Evolutionary conservation across 2,113 vertebrate species (phyloP).

Genomic region (Calyptomena viridis): DNA sequence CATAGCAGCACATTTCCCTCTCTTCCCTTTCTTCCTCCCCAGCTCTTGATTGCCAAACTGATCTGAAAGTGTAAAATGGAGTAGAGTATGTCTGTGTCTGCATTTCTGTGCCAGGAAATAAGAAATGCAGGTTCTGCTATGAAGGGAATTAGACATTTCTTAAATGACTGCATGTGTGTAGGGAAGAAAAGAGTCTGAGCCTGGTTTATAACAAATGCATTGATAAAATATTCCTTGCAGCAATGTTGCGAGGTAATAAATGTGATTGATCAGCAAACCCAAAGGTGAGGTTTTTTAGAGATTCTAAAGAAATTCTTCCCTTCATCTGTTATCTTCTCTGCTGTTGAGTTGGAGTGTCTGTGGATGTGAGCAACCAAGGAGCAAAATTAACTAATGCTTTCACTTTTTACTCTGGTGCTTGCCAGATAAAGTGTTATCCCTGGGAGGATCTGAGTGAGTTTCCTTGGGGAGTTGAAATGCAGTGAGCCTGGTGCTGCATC

Average conservation of each 20-base stretch:
- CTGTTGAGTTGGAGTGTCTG: slow-evolving; percentile 45
- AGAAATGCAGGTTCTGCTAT: slow-evolving; percentile 22
- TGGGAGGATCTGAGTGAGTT: slow-evolving; percentile 63
- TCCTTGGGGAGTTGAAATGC: slow-evolving; percentile 71
- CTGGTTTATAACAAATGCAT: background rate
- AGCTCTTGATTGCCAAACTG: slow-evolving; percentile 36
- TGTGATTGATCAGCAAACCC: background rate
- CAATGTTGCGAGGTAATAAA: background rate
- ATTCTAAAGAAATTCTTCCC: slow-evolving; percentile 10
- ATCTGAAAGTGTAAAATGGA: slow-evolving; percentile 52
- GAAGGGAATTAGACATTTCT: background rate
- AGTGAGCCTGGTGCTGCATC: slow-evolving; percentile 64
- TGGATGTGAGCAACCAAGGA: slow-evolving; percentile 43
- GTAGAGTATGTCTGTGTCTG: background rate
- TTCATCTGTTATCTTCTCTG: slow-evolving; percentile 14
- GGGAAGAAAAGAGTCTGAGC: background rate
- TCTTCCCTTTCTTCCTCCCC: background rate
- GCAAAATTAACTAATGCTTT: slow-evolving; percentile 63
- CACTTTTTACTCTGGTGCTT: slow-evolving; percentile 63
- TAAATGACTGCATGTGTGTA: background rate
- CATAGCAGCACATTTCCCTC: background rate
- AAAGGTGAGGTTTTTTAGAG: background rate
- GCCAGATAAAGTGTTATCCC: slow-evolving; percentile 63
- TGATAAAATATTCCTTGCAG: slow-evolving; percentile 45
- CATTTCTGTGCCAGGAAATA: slow-evolving; percentile 19